These are phyloP conservation scores for Hippocampus kuda DNA, from an alignment of 2,797 vertebrate genomes.

Conservation along the genomic window DNA sequence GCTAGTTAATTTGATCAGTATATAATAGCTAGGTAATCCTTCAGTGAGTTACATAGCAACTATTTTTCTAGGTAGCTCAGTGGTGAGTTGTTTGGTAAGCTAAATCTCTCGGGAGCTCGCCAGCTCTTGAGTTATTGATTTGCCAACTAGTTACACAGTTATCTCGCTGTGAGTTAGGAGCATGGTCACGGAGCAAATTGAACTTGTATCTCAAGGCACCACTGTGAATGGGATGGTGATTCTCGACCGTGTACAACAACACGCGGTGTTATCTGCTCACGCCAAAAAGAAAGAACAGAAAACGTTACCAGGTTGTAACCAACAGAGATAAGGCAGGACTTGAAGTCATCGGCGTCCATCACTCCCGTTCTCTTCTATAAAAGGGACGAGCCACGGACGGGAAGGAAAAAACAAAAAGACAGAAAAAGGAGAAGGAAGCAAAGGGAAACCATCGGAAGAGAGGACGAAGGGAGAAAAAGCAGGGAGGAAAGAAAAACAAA, in stretches of 20 bases:
- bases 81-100: too few species aligned
- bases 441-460: slow-evolving; percentile 24
- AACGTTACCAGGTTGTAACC: slow-evolving; percentile 98
- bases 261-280: neutral
- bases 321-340: slow-evolving; percentile 99
- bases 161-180: too few species aligned
- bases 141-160: too few species aligned
- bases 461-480: slow-evolving; percentile 13
- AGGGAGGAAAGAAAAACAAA: slow-evolving; percentile 41
- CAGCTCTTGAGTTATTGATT: too few species aligned
- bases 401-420: slow-evolving; percentile 15
- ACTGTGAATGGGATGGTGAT: neutral
- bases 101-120: too few species aligned
- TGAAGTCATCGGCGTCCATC: slow-evolving; percentile 99
- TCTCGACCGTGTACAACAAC: neutral
- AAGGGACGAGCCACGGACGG: slow-evolving; percentile 42
- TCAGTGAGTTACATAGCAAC: too few species aligned
- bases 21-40: too few species aligned
- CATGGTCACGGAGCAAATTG: too few species aligned
- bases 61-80: too few species aligned
- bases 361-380: slow-evolving; percentile 98
- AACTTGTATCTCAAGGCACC: neutral
- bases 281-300: neutral
- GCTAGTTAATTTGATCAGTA: too few species aligned
- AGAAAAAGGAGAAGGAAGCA: slow-evolving; percentile 30